These are phyloP conservation scores for Cyphomyrmex costatus DNA, from an alignment of 1,140 invertebrate species.

Conservation along the genomic window DNA sequence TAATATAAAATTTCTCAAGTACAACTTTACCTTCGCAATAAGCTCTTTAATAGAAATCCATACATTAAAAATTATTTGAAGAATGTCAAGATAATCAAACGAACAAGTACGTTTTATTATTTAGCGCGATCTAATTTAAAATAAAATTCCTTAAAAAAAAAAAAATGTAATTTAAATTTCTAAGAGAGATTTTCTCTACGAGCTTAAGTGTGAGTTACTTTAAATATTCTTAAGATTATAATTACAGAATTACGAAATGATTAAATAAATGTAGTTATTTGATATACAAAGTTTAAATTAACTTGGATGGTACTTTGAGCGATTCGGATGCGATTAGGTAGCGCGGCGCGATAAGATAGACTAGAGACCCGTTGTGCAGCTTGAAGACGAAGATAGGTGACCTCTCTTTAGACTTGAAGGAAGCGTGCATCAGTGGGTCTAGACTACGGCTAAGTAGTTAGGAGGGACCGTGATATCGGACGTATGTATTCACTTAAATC, in stretches of 20 bases:
- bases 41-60: neutral
- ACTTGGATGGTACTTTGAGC: constrained; percentile 18
- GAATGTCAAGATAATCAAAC: neutral
- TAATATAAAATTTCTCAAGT: neutral
- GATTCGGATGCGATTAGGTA: constrained; percentile 43
- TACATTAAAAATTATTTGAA: neutral
- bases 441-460: constrained; percentile 86
- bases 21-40: neutral
- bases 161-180: neutral
- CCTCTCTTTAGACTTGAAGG: constrained; percentile 78
- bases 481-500: constrained; percentile 85
- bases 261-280: neutral
- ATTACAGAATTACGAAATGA: constrained; percentile 11
- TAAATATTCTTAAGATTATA: neutral
- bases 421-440: constrained; percentile 86
- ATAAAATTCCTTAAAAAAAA: constrained; percentile 14
- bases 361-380: constrained; percentile 86
- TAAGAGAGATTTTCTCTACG: neutral
- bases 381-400: constrained; percentile 80
- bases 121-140: neutral
- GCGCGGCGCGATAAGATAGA: constrained; percentile 80
- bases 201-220: neutral
- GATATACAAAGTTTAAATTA: neutral
- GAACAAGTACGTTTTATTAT: constrained; percentile 6
- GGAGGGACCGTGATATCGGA: constrained; percentile 87